phyloP scores from a whole-genome alignment of 2,113 vertebrate species.

The Passer domesticus region DNA sequence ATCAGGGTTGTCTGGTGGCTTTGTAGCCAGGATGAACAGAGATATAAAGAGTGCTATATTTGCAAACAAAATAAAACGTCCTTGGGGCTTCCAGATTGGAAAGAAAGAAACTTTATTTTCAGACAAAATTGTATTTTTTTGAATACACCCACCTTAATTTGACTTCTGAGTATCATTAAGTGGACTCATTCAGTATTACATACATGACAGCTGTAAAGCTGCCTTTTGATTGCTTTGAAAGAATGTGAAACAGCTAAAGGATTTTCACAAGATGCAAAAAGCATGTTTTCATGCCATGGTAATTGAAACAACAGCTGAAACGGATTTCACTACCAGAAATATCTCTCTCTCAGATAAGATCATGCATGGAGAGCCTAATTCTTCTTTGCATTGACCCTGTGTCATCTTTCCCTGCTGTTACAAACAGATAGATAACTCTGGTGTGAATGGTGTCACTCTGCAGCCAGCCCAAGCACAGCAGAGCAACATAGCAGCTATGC shows the following conservation, averaged over 20 bases:
- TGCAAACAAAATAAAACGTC: background rate
- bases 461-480: background rate
- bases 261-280: background rate
- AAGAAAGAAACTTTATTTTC: background rate
- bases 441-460: background rate
- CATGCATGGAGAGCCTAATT: background rate
- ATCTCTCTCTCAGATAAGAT: background rate
- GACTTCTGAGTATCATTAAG: rapidly evolving
- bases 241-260: background rate
- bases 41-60: background rate
- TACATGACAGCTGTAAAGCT: background rate
- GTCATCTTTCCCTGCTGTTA: background rate
- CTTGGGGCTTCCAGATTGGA: background rate
- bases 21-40: background rate
- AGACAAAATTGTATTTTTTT: background rate
- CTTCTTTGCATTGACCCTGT: background rate
- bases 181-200: background rate
- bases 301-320: slow-evolving; percentile 23
- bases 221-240: background rate
- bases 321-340: background rate
- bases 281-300: background rate
- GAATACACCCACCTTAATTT: background rate
- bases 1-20: background rate
- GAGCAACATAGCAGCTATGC: background rate
- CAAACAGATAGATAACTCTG: background rate